Evolutionary conservation across 2,113 vertebrate genomes (phyloP).

Genomic region (Crotalus tigris): DNA sequence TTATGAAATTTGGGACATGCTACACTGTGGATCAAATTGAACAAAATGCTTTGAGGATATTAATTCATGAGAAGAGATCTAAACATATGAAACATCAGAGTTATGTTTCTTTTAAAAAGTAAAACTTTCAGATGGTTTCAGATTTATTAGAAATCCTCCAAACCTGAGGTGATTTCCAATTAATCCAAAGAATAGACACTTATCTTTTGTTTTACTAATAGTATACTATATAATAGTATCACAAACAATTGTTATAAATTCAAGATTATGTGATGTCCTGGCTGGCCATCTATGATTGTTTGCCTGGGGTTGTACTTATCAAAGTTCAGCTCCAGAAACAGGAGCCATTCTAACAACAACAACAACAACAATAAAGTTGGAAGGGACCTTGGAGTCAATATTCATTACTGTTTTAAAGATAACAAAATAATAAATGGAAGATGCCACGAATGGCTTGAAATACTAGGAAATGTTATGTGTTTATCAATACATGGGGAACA

Average conservation of each 20-base stretch:
- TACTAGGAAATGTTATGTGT: not conserved
- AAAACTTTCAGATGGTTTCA: not conserved
- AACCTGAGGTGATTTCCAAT: not conserved
- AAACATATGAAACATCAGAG: no score
- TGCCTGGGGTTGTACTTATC: not conserved
- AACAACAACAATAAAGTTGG: no score
- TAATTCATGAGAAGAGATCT: not conserved
- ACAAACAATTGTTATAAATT: not conserved
- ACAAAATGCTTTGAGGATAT: not conserved
- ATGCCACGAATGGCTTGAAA: not conserved
- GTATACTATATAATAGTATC: not conserved
- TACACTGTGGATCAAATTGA: not conserved
- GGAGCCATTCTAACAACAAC: not conserved
- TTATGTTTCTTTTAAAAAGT: not conserved
- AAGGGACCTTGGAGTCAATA: not conserved
- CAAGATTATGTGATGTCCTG: not conserved
- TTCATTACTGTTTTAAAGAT: not conserved
- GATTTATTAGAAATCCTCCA: not conserved
- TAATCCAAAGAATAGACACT: not conserved
- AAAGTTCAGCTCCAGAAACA: not conserved
- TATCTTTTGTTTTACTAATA: not conserved
- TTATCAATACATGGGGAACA: not conserved
- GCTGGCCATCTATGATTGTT: not conserved
- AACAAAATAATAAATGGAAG: not conserved
- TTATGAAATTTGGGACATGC: not conserved